A percentile compares a stretch with the other conserved stretches of the same genome.
These are phyloP conservation scores for Lepidonotus clava DNA, from an alignment of 2,888 invertebrate species.

Conservation along the genomic window DNA sequence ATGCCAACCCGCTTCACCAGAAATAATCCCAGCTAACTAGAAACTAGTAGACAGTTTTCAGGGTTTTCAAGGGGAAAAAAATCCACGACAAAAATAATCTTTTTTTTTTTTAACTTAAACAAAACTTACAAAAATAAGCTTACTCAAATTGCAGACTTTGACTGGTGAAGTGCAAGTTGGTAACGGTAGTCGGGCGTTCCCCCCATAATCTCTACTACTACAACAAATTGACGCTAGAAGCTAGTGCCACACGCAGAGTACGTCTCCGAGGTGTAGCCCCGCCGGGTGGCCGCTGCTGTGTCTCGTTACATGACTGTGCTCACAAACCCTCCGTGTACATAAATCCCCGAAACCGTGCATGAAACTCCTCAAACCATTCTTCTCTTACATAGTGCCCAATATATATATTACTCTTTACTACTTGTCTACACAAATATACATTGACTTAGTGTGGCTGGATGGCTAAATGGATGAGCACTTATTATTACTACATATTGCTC, in stretches of 20 bases:
- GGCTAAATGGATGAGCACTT: constrained; percentile 31
- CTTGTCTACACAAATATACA: constrained; percentile 26
- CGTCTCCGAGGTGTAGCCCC: neutral
- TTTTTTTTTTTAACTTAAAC: too few relatives aligned
- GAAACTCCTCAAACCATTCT: neutral
- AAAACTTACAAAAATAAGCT: too few relatives aligned
- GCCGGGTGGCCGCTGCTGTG: neutral
- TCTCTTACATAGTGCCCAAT: constrained; percentile 17
- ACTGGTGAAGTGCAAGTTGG: constrained; percentile 20
- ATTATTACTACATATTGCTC: neutral
- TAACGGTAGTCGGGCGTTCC: constrained; percentile 1
- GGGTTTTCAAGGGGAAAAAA: too few relatives aligned
- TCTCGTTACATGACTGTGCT: constrained; percentile 7
- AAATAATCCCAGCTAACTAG: too few relatives aligned
- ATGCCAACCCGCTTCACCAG: constrained; percentile 34
- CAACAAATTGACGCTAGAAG: too few relatives aligned
- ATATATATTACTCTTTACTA: constrained; percentile 29
- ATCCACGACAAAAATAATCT: too few relatives aligned
- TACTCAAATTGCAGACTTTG: too few relatives aligned
- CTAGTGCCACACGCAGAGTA: constrained; percentile 19
- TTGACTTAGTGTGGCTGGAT: constrained; percentile 30
- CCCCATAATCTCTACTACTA: constrained; percentile 18
- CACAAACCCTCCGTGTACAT: constrained; percentile 35
- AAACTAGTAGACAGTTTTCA: too few relatives aligned
- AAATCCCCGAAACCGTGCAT: constrained; percentile 18